Percentiles rank a stretch among this genome's conserved stretches.
Evolutionary conservation across 1,140 invertebrate genomes (phyloP).

Genomic region (Hylyphantes graminicola): DNA sequence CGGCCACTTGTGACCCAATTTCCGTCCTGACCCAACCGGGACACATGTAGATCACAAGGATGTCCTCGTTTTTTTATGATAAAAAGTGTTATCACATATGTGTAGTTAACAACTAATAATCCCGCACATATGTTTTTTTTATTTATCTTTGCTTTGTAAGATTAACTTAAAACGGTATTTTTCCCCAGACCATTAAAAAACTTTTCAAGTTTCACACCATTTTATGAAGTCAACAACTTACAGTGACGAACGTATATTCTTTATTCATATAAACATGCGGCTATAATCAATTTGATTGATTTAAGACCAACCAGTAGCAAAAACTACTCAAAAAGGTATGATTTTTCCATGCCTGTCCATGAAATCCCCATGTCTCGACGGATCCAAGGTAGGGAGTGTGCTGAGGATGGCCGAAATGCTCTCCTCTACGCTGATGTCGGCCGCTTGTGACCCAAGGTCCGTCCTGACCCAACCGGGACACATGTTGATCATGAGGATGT

Average conservation of each 20-base stretch:
- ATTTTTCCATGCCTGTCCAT: slow-evolving; percentile 1
- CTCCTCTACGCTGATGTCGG: neutral
- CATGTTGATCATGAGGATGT: neutral
- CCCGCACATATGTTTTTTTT: too few relatives aligned
- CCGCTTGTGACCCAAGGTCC: neutral
- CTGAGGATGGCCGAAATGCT: slow-evolving; percentile 5
- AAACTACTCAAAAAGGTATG: neutral
- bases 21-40: slow-evolving; percentile 20
- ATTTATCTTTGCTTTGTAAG: too few relatives aligned
- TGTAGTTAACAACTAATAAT: too few relatives aligned
- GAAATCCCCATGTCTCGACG: neutral
- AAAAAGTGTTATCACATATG: too few relatives aligned
- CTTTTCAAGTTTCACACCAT: too few relatives aligned
- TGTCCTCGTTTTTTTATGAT: neutral
- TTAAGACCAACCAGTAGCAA: too few relatives aligned
- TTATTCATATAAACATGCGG: too few relatives aligned
- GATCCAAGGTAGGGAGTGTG: neutral
- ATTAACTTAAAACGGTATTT: too few relatives aligned
- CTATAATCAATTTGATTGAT: neutral
- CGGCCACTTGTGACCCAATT: neutral
- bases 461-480: slow-evolving; percentile 27
- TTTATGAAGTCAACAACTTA: too few relatives aligned
- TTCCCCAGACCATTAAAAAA: too few relatives aligned
- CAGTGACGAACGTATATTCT: too few relatives aligned
- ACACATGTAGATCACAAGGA: slow-evolving; percentile 9